These are phyloP conservation scores for Bos javanicus DNA, from an alignment of 2,113 vertebrate genomes.

Conservation along the genomic window DNA sequence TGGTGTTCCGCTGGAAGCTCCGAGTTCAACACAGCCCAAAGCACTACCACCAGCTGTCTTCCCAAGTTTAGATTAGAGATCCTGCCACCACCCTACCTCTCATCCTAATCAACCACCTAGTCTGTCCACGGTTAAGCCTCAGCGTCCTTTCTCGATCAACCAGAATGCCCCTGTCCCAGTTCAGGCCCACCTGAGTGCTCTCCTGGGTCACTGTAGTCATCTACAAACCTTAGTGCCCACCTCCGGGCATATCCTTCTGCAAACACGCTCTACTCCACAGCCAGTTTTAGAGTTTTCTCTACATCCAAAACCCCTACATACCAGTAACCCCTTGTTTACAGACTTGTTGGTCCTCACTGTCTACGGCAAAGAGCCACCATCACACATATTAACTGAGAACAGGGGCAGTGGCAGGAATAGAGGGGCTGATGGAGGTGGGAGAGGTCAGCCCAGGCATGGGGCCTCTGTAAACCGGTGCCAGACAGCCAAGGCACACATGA, in stretches of 20 bases:
- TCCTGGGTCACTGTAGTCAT: neutral
- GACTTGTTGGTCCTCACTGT: neutral
- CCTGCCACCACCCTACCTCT: neutral
- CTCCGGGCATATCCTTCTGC: neutral
- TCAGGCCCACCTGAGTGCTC: neutral
- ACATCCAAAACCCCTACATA: neutral
- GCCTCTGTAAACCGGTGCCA: neutral
- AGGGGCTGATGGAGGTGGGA: neutral
- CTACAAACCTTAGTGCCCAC: neutral
- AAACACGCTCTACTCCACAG: neutral
- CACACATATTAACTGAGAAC: neutral
- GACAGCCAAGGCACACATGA: neutral
- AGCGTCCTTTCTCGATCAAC: neutral
- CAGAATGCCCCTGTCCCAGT: neutral
- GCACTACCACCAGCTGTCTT: neutral
- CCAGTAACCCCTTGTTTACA: neutral
- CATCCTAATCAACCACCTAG: neutral
- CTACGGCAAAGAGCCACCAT: neutral
- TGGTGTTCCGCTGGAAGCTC: neutral
- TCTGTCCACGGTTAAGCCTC: fast-evolving
- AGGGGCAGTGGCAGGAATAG: neutral
- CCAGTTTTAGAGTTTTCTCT: neutral
- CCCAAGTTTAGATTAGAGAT: neutral
- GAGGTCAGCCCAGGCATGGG: neutral
- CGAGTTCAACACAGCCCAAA: neutral